Evolutionary conservation across 2,888 invertebrate genomes (phyloP).

Genomic region (Cheilosia soror): DNA sequence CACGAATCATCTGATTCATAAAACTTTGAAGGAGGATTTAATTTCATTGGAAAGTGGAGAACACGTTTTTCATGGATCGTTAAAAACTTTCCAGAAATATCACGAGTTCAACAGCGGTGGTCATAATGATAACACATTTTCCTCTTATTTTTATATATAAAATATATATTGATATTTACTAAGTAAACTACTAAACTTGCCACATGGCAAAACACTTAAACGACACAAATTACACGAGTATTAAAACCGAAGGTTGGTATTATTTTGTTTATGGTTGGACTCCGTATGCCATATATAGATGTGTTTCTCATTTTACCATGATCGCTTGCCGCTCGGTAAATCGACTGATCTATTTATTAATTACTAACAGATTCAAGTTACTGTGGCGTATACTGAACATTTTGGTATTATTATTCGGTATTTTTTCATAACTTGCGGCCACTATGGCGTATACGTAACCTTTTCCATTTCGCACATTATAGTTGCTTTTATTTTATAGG

Average conservation of each 20-base stretch:
- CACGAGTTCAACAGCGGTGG: slow-evolving; percentile 44
- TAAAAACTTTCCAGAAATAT: slow-evolving; percentile 68
- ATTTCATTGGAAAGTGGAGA: slow-evolving; percentile 51
- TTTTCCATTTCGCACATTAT: background rate
- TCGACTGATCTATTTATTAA: background rate
- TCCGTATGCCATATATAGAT: background rate
- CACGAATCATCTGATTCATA: slow-evolving; percentile 57
- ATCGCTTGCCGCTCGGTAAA: no score
- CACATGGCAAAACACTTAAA: slow-evolving; percentile 16
- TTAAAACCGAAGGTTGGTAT: background rate
- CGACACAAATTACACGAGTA: slow-evolving; percentile 17
- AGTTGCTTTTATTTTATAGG: background rate
- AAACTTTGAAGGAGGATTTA: slow-evolving; percentile 48
- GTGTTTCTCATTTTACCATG: background rate
- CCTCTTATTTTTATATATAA: slow-evolving; percentile 8
- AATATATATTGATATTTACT: slow-evolving; percentile 52
- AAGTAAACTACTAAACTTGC: slow-evolving; percentile 43
- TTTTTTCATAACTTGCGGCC: background rate
- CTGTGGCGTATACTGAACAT: slow-evolving; percentile 18
- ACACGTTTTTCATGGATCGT: slow-evolving; percentile 68
- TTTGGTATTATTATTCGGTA: background rate
- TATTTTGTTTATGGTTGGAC: background rate
- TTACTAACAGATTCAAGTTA: background rate
- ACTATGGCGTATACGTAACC: background rate
- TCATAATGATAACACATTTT: slow-evolving; percentile 30